A percentile compares a stretch with the other conserved stretches of the same genome.
phyloP scores from a whole-genome alignment of 2,113 vertebrate genomes.

The Dendrocopos noguchii region DNA sequence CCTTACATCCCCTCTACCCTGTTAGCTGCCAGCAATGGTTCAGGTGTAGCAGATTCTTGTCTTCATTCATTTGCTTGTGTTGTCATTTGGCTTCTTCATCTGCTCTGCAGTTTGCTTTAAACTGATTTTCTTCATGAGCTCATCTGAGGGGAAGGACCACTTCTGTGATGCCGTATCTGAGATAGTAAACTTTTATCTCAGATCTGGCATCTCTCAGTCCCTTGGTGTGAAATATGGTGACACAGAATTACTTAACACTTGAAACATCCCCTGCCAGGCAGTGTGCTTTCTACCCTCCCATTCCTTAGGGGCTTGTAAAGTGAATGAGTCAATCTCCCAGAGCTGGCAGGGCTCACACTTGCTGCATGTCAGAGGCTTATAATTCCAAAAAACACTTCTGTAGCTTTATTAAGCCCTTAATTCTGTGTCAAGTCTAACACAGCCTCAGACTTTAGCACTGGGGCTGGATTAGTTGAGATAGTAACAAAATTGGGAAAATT shows the following conservation, averaged over 20 bases:
- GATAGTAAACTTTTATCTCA: background rate
- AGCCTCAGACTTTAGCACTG: background rate
- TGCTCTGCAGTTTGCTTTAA: background rate
- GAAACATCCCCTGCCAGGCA: conserved; percentile 74
- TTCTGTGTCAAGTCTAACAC: background rate
- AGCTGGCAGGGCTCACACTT: conserved; percentile 57
- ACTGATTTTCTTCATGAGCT: background rate
- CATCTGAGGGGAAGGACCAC: background rate
- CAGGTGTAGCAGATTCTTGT: background rate
- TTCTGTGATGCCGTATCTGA: background rate
- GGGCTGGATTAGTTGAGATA: background rate
- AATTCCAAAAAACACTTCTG: conserved; percentile 41
- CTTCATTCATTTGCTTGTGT: background rate
- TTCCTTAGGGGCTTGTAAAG: conserved; percentile 71
- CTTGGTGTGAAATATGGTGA: conserved; percentile 73
- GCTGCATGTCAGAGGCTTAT: conserved; percentile 48
- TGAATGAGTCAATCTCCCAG: conserved; percentile 70
- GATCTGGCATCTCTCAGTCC: conserved; percentile 36
- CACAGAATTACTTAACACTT: conserved; percentile 79
- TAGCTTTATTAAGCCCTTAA: background rate
- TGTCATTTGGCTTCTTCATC: background rate
- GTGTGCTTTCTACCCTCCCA: conserved; percentile 70
- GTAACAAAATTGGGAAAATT: background rate
- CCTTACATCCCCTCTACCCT: background rate
- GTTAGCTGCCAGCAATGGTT: background rate